Base-by-base conservation (phyloP, 2,888 invertebrate species). In the Lithophane leautieri region DNA sequence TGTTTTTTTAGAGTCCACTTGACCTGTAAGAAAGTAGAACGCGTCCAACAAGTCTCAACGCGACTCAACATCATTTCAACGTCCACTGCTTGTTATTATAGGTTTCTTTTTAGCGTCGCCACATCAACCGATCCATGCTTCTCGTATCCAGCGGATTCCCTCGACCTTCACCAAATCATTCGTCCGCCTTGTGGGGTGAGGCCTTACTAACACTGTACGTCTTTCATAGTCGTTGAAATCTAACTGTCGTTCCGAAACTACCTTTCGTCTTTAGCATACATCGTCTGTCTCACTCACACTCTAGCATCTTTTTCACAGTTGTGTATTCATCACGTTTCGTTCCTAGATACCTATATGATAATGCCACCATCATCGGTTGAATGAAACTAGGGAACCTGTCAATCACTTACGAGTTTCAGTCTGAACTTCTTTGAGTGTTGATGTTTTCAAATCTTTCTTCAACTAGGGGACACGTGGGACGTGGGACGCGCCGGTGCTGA, bases 1-100 rank as follows among this genome's bases (percentile, higher is more conserved):
- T 88, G 78, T 86, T 89, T 89, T 89, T 89, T 89, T 83, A 81
- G 82, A 74, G 76, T 81, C 76, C 69, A 79, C 78, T 81, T 80
- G 81, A 76, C 81, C 70, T 73, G 50, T 73, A 73, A 77, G 76
- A 81, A 76, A 79, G 68, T 80, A 73, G 47, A 67, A 56, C 67
- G 28, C 56, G 56, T 58, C 50, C 63, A 62, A 52, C 22, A 22
- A 25, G 19, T 22, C 16, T n/a, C 52, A 44, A 58, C 11, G 28
- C 58, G 16, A 40, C 11, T 65, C 9, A 34, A 40, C 6, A 42
- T 34, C 8, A 44, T 67, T 52, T 16, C 9, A 50, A 28, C 19
- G 25, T 65, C 11, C 7, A 28, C 47, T n/a, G 14, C 40, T 66
- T 40, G n/a, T 14, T 47, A 47, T 50, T 54, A 25, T 16, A 63